These are phyloP conservation scores for Idris sp. DNA, from an alignment of 1,140 invertebrate genomes.

Conservation along the genomic window DNA sequence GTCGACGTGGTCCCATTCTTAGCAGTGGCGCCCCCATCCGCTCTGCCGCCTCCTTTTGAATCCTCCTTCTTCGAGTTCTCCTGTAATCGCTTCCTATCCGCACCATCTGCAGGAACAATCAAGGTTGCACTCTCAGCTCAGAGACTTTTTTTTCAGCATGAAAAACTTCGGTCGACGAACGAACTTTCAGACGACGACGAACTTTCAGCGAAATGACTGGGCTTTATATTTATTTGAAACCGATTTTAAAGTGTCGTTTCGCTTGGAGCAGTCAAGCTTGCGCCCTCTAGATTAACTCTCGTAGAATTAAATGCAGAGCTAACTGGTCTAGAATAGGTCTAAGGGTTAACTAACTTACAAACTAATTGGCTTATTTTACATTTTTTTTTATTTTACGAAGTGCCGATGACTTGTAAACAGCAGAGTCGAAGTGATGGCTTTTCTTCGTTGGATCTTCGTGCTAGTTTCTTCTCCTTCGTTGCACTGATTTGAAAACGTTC, in stretches of 20 bases:
- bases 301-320: constrained; percentile 70
- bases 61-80: constrained; percentile 75
- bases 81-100: constrained; percentile 76
- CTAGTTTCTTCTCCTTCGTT: too few species aligned
- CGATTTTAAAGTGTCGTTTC: constrained; percentile 8
- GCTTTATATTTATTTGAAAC: constrained; percentile 8
- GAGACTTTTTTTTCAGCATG: too few species aligned
- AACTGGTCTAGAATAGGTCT: constrained; percentile 73
- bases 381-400: too few species aligned
- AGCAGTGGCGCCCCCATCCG: constrained; percentile 69
- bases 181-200: constrained; percentile 14
- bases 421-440: too few species aligned
- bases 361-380: constrained; percentile 68
- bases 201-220: too few species aligned
- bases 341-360: constrained; percentile 75
- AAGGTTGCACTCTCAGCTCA: constrained; percentile 75
- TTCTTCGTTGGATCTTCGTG: too few species aligned
- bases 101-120: constrained; percentile 80
- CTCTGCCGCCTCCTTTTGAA: constrained; percentile 75
- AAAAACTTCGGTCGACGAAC: not conserved
- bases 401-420: too few species aligned
- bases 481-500: too few species aligned
- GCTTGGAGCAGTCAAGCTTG: constrained; percentile 2
- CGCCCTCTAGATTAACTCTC: constrained; percentile 68
- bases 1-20: constrained; percentile 73